Evolutionary conservation across 2,888 invertebrate genomes (phyloP).

Genomic region (Odontomyia ornata): DNA sequence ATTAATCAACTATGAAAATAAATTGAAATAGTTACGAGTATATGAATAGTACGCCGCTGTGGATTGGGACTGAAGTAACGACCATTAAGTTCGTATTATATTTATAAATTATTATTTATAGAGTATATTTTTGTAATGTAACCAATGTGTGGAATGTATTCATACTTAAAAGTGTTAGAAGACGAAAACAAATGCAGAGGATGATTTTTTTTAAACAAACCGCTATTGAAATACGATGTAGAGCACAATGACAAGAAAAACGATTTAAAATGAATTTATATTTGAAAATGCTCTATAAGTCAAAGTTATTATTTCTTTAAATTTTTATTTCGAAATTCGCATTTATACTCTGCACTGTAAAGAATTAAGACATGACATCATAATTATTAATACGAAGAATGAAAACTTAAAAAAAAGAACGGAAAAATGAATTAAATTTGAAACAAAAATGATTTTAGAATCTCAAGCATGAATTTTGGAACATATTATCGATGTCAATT

Average conservation of each 20-base stretch:
- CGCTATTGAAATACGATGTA: too few species aligned
- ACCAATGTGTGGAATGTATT: neutral
- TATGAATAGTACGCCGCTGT: slow-evolving; percentile 4
- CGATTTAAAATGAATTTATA: too few species aligned
- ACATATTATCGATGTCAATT: neutral
- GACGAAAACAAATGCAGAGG: neutral
- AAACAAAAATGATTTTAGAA: neutral
- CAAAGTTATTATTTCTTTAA: too few species aligned
- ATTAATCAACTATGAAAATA: too few species aligned
- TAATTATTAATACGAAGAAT: neutral
- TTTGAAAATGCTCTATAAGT: too few species aligned
- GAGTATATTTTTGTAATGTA: neutral
- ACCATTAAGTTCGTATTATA: slow-evolving; percentile 11
- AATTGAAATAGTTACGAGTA: too few species aligned
- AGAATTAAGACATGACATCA: neutral
- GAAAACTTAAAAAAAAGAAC: neutral
- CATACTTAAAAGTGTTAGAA: neutral
- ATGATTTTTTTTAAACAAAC: too few species aligned
- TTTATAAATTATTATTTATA: slow-evolving; percentile 12
- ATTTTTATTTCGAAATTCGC: too few species aligned
- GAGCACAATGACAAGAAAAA: too few species aligned
- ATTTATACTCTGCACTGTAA: too few species aligned
- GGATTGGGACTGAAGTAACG: slow-evolving; percentile 24
- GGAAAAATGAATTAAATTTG: neutral
- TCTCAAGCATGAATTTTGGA: neutral